Conservation (phyloP, 2,888 invertebrate genomes). For the Xylophagus ater region DNA sequence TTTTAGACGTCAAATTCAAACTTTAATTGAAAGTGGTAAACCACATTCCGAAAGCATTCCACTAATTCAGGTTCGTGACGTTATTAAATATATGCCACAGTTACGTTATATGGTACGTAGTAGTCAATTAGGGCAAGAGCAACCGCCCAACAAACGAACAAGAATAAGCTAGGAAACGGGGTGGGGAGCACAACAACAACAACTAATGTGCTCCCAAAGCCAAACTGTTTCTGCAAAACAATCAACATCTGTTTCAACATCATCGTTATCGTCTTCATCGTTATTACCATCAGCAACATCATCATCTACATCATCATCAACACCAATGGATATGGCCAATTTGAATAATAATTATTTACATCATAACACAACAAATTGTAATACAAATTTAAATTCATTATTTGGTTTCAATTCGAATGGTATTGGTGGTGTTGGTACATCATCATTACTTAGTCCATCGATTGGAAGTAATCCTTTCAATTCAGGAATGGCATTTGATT, state of each 20-base stretch:
- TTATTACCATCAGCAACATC: constrained; percentile 16
- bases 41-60: constrained; percentile 63
- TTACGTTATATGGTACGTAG: constrained; percentile 67
- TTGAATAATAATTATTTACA: too few relatives aligned
- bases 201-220: constrained; percentile 28
- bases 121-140: constrained; percentile 28
- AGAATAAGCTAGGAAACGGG: constrained; percentile 41
- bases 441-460: constrained; percentile 36
- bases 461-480: constrained; percentile 21
- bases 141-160: constrained; percentile 36
- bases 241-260: constrained; percentile 23
- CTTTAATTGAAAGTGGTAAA: constrained; percentile 65
- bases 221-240: constrained; percentile 17
- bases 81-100: constrained; percentile 77
- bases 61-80: constrained; percentile 70
- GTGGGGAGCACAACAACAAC: constrained; percentile 41
- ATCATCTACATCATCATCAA: constrained; percentile 19
- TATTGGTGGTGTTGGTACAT: constrained; percentile 10
- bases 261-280: too few relatives aligned
- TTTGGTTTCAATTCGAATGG: not conserved
- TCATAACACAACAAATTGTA: too few relatives aligned
- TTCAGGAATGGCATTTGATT: constrained; percentile 18
- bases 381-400: constrained; percentile 1
- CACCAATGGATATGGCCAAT: too few relatives aligned
- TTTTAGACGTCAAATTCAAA: constrained; percentile 59